Base-by-base conservation (phyloP, 1,140 invertebrate species). In the Pseudomyrmex flavicornis region DNA sequence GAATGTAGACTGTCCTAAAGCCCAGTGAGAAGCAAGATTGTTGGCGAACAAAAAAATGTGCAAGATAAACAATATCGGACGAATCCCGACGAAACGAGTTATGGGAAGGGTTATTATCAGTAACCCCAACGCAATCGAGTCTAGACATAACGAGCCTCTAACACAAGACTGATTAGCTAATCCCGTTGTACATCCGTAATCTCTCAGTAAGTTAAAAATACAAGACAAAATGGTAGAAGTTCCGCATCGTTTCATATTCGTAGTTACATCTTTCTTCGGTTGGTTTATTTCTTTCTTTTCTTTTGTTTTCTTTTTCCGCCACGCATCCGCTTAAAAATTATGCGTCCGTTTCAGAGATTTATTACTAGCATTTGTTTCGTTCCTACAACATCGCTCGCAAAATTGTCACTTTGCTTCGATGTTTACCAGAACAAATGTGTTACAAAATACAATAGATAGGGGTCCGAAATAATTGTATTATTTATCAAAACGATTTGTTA, bases 131-230 rank as follows among this genome's bases (percentile, higher is more conserved):
- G 86, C 80, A 83, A 80, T 83, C 74, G 68, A 88, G 83, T 84
- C 58, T 94, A 94, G 88, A 94, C 89, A 93, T 93, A 93, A 94
- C 90, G 92, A 94, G 93, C 93, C 93, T 94, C 92, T 92, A 94
- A 93, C 92, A 94, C 91, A 94, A 94, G 93, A 94, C 93, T 94
- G 93, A 94, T 93, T 94, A 94, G 93, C 93, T 94, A 94, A 93
- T 93, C 91, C 91, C 91, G 89, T 92, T 93, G 91, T 93, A 93
- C 92, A 92, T 89, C 91, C 91, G 87, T 93, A 92, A 93, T 93
- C 90, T 92, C 92, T 90, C 88, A 92, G 89, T 92, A 93, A 94
- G 92, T 93, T 90, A 92, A 91, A 91, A 70, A 88, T 90, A 89
- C 83, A 91, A 91, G 87, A 89, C 87, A 91, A 92, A 90, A 91